Percentiles rank a stretch among this genome's conserved stretches.
Evolutionary conservation across 2,888 invertebrate species (phyloP).

Genomic region (Oligia fasciuncula): DNA sequence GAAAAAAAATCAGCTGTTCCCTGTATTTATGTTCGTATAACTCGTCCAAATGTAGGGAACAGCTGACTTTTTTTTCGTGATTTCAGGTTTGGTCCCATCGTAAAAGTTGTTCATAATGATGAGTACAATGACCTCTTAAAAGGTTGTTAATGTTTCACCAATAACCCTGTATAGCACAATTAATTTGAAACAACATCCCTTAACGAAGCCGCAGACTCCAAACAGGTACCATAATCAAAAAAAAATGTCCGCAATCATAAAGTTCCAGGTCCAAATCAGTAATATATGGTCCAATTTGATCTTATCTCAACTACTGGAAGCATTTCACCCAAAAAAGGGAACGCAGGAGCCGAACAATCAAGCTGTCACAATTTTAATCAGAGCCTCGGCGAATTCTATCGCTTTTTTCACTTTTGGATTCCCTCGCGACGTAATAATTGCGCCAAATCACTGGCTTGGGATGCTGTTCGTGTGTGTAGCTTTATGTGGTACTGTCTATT

Average conservation of each 20-base stretch:
- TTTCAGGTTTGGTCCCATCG: too few species aligned
- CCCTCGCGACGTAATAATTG: slow-evolving; percentile 87
- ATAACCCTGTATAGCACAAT: slow-evolving; percentile 21
- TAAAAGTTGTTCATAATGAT: too few species aligned
- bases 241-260: slow-evolving; percentile 58
- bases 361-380: slow-evolving; percentile 89
- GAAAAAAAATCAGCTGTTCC: too few species aligned
- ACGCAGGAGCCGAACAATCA: slow-evolving; percentile 80
- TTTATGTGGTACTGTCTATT: slow-evolving; percentile 45
- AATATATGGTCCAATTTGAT: slow-evolving; percentile 69
- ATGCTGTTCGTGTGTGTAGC: slow-evolving; percentile 73
- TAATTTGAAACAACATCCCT: slow-evolving; percentile 43
- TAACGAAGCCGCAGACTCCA: slow-evolving; percentile 36
- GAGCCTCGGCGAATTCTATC: slow-evolving; percentile 84
- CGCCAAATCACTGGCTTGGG: slow-evolving; percentile 84
- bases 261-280: slow-evolving; percentile 59
- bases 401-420: slow-evolving; percentile 85
- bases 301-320: slow-evolving; percentile 68
- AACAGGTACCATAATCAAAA: slow-evolving; percentile 35
- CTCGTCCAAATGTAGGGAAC: too few species aligned
- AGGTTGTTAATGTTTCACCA: too few species aligned
- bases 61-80: too few species aligned
- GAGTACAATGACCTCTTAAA: too few species aligned
- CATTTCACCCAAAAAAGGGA: slow-evolving; percentile 70
- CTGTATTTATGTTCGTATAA: too few species aligned